Conservation (phyloP, 2,113 vertebrate species). For the Paraplagusia blochii region DNA sequence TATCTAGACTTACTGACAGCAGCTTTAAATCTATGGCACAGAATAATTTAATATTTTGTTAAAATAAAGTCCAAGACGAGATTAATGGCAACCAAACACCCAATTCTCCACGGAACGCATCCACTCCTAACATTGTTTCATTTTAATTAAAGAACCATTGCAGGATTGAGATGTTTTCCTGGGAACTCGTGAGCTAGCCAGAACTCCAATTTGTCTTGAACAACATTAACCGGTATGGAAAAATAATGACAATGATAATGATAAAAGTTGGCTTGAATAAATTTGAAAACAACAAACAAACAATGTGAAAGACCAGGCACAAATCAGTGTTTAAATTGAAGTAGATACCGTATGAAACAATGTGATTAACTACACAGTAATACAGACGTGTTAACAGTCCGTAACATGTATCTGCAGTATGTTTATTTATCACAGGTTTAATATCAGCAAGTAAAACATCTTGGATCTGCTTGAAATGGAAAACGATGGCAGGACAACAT, state of each 20-base stretch:
- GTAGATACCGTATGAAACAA: conserved; percentile 16
- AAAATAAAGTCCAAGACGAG: conserved; percentile 38
- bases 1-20: neutral
- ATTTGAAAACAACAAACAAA: conserved; percentile 28
- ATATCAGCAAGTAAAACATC: conserved; percentile 8
- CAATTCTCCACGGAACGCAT: neutral
- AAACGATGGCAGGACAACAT: conserved; percentile 12
- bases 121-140: neutral
- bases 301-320: neutral
- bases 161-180: conserved; percentile 2
- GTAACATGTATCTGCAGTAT: conserved; percentile 6
- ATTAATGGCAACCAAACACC: conserved; percentile 4
- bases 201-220: no score
- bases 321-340: conserved; percentile 23
- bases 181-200: neutral
- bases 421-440: conserved; percentile 2
- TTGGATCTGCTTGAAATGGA: conserved; percentile 10
- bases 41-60: conserved; percentile 15
- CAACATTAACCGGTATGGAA: no score
- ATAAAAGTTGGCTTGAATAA: conserved; percentile 30
- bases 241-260: no score
- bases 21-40: conserved; percentile 36
- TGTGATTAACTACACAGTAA: conserved; percentile 14
- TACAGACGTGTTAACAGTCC: conserved; percentile 8
- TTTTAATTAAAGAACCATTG: conserved; percentile 1